phyloP scores from a whole-genome alignment of 2,113 vertebrate species.

The Myiagra hebetior region DNA sequence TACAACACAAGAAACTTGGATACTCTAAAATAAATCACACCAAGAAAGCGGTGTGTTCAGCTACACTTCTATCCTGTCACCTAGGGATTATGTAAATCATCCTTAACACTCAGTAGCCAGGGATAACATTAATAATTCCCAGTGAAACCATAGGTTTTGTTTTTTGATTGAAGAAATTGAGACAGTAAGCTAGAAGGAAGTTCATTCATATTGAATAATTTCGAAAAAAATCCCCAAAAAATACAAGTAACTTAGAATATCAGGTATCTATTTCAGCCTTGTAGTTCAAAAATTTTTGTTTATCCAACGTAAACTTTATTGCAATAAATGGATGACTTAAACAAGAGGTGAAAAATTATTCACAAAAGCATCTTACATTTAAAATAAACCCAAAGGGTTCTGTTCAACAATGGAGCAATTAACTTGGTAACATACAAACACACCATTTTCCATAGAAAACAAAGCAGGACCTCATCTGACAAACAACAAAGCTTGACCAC shows the following conservation, averaged over 20 bases:
- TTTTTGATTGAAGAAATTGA: neutral
- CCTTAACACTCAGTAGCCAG: neutral
- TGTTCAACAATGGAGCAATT: neutral
- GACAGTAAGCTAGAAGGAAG: neutral
- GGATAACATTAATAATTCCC: neutral
- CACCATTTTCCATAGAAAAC: neutral
- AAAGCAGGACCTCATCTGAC: neutral
- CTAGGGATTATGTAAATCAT: neutral
- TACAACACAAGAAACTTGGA: neutral
- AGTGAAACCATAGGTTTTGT: neutral
- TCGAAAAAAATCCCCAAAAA: neutral
- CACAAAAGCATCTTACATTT: neutral
- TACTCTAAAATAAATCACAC: neutral
- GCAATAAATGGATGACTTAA: neutral
- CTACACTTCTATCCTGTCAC: neutral
- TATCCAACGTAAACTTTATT: neutral
- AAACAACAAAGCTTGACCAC: neutral
- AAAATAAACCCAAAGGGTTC: neutral
- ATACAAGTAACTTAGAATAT: neutral
- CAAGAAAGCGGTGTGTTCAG: neutral
- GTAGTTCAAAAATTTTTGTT: neutral
- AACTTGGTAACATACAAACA: neutral
- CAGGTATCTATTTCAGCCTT: neutral
- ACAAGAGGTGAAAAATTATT: neutral
- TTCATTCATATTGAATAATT: neutral